Conservation (phyloP, 2,113 vertebrate species). For the Apodemus sylvaticus region DNA sequence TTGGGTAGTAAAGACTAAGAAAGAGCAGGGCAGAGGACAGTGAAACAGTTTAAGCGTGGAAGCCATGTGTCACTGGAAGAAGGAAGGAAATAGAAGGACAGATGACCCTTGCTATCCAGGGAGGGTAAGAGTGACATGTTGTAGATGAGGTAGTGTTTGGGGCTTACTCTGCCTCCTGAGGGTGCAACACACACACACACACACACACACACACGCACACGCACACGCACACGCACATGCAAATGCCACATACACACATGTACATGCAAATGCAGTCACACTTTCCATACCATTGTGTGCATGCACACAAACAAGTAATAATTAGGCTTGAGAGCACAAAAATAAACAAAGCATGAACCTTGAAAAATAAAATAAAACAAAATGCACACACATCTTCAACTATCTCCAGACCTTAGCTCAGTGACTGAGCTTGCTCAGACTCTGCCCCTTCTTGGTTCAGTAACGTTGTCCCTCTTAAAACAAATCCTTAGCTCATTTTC, state of each 20-base stretch:
- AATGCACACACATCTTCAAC: too few relatives aligned
- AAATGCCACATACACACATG: too few relatives aligned
- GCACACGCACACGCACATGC: too few relatives aligned
- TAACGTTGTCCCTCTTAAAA: neutral
- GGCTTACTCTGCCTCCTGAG: neutral
- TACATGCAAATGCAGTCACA: too few relatives aligned
- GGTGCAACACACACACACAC: neutral
- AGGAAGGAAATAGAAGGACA: neutral
- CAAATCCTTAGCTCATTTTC: constrained; percentile 10
- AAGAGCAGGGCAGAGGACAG: neutral
- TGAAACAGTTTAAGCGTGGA: neutral
- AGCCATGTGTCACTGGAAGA: neutral
- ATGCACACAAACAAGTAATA: neutral
- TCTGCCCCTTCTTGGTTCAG: neutral
- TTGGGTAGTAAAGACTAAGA: neutral
- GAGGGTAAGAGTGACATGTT: neutral
- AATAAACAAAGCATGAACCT: constrained; percentile 19
- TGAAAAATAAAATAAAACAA: neutral
- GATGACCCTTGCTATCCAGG: neutral
- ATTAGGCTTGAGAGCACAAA: constrained; percentile 2
- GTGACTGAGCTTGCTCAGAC: neutral
- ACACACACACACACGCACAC: neutral
- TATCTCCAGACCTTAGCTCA: neutral
- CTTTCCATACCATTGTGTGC: neutral
- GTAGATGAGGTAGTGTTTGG: neutral